These are phyloP conservation scores for Callinectes sapidus DNA, from an alignment of 2,888 invertebrate species.

Conservation along the genomic window DNA sequence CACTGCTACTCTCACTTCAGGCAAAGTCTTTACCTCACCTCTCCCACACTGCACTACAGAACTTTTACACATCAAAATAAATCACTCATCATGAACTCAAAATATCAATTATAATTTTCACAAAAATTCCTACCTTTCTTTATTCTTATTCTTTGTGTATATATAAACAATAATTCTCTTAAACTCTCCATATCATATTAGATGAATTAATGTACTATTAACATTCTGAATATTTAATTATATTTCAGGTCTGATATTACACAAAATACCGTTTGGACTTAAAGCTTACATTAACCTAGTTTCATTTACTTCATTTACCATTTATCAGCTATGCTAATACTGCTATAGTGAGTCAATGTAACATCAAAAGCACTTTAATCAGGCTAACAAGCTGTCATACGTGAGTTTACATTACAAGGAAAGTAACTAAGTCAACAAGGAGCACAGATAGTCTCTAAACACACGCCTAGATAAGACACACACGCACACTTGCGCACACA, in stretches of 20 bases:
- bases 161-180: neutral
- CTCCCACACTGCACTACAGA: neutral
- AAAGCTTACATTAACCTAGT: neutral
- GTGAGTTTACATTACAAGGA: neutral
- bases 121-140: neutral
- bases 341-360: neutral
- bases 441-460: conserved; percentile 46
- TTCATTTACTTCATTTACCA: neutral
- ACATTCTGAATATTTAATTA: neutral
- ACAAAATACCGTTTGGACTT: neutral
- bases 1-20: neutral
- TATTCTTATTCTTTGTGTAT: neutral
- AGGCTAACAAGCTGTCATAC: conserved; percentile 17
- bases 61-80: neutral
- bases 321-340: neutral
- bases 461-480: neutral
- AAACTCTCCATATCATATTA: neutral
- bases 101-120: neutral
- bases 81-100: neutral
- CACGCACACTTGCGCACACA: neutral
- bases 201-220: neutral
- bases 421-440: conserved; percentile 28
- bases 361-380: neutral
- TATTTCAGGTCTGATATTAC: neutral
- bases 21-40: neutral